Conservation (phyloP, 2,797 vertebrate genomes). For the Mergus octosetaceus region DNA sequence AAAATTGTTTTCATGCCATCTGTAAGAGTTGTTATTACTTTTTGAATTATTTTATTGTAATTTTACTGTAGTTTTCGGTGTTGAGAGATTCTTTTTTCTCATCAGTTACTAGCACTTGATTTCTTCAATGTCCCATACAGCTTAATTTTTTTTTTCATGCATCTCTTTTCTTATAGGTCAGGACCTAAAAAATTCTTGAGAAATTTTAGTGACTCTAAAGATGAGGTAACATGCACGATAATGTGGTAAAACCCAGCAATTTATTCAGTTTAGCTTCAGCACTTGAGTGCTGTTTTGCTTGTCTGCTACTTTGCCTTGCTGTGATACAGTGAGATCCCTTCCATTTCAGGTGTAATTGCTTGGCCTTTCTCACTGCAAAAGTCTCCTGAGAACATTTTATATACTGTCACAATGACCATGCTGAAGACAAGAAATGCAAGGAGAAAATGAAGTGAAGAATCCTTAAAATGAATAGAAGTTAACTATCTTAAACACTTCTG, state of each 20-base stretch:
- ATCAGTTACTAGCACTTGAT: background rate
- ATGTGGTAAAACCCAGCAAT: background rate
- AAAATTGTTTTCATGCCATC: constrained; percentile 65
- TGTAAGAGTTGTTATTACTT: constrained; percentile 58
- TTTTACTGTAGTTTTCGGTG: constrained; percentile 18
- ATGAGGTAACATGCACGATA: background rate
- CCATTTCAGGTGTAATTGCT: accelerated
- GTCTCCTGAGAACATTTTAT: background rate
- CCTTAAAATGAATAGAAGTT: background rate
- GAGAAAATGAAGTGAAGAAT: background rate
- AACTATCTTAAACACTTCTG: background rate
- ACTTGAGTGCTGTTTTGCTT: background rate
- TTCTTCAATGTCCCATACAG: constrained; percentile 9
- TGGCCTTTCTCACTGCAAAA: background rate
- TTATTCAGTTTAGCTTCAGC: background rate
- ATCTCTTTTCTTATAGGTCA: background rate
- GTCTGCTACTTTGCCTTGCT: background rate
- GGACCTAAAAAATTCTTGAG: background rate
- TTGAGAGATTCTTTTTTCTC: background rate
- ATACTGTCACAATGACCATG: background rate
- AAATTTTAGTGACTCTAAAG: background rate
- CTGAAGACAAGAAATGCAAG: background rate
- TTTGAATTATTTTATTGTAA: constrained; percentile 11
- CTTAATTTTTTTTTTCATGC: constrained; percentile 7
- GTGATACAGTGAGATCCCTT: background rate